Base-by-base conservation (phyloP, 2,113 vertebrate genomes). In the Leptobrachium ailaonicum region DNA sequence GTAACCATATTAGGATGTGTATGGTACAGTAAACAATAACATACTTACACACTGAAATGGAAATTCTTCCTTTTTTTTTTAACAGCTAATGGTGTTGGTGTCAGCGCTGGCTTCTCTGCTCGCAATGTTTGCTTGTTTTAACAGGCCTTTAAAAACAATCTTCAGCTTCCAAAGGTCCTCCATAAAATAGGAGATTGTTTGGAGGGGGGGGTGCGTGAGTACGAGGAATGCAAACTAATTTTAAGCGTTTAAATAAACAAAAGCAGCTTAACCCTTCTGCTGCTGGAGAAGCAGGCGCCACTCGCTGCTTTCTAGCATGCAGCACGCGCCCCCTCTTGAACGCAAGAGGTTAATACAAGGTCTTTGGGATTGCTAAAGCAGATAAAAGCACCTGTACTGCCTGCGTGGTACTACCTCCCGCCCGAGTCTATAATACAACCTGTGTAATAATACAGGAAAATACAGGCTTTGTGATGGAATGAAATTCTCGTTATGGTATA, bases 1-100 rank as follows among this genome's bases (percentile, higher is more conserved):
- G 94, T 90, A 92, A 97, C 95, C 96, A 97, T 97, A 97, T 98
- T 97, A 97, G 96, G 96, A 94, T 88, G 92, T 90, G 92, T 91
- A 95, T 94, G 94, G 91, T 94, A 96, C 96, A 96, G 95, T 96
- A 95, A 98, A 98, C 96, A 98, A 98, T 97, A 98, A 98, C 95
- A 98, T 90, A 93, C 93, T 97, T 95, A 94, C 93, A 93, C 94
- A 93, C 94, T 90, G 94, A 95, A 94, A 96, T 95, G 95, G 94
- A 95, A 93, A 91, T 94, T 92, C 93, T 92, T 92, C 53, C 53
- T 74, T 43, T 60, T 32, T 43, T 76, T 64, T 56, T 32, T 41
- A n/a, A 42, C 87, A 88, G 91, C 91, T 94, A 93, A 95, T 93
- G 91, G 92, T 93, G 94, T 92, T 95, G 86, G 87, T 96, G 94